Evolutionary conservation across 2,888 invertebrate genomes (phyloP).

Genomic region (Meganola albula): DNA sequence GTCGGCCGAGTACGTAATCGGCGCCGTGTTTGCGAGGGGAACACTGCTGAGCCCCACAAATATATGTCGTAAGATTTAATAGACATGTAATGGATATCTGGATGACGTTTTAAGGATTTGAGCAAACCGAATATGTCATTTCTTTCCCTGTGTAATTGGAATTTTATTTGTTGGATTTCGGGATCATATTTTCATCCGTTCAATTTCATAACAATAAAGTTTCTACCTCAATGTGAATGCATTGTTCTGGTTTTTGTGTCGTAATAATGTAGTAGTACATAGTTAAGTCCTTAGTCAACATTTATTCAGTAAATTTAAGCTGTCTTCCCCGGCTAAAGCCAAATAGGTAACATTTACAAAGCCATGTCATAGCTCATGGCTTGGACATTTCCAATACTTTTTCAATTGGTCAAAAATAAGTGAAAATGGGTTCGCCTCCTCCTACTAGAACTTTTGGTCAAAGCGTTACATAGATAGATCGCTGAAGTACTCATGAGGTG

Average conservation of each 20-base stretch:
- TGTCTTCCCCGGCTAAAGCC: no score
- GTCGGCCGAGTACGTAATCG: constrained; percentile 73
- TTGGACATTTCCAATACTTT: no score
- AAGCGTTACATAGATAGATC: no score
- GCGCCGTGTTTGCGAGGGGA: constrained; percentile 75
- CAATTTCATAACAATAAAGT: constrained; percentile 22
- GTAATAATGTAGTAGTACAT: no score
- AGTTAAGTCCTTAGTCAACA: no score
- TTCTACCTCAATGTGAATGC: constrained; percentile 9
- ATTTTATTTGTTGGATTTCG: constrained; percentile 73
- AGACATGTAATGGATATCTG: constrained; percentile 79
- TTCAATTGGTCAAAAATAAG: no score
- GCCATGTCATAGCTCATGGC: no score
- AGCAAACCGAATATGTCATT: constrained; percentile 77
- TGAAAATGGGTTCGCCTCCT: no score
- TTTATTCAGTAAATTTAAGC: no score
- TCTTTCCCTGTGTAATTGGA: constrained; percentile 67
- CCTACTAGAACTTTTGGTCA: no score
- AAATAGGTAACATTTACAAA: no score
- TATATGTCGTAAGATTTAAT: constrained; percentile 79
- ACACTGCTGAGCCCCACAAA: constrained; percentile 72
- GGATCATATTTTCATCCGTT: constrained; percentile 58
- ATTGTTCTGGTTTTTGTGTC: constrained; percentile 18
- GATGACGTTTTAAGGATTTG: constrained; percentile 78
- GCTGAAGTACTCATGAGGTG: constrained; percentile 22